These are phyloP conservation scores for western clawed frog (Xenopus tropicalis) DNA, from an alignment of 2,113 vertebrate species.

Conservation along the genomic window DNA sequence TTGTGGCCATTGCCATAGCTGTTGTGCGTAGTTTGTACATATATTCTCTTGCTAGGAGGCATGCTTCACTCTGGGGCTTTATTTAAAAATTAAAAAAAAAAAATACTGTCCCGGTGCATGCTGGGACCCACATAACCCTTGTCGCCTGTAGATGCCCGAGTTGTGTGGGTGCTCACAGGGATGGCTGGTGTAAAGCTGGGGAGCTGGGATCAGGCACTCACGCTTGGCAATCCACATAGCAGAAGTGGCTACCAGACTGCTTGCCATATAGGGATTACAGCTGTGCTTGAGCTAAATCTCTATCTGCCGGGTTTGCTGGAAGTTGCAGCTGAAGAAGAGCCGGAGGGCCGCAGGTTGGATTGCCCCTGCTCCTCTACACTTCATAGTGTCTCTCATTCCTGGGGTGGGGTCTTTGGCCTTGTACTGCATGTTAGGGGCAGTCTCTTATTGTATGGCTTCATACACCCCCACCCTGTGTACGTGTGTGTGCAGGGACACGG, in stretches of 20 bases:
- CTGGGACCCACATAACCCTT: background rate
- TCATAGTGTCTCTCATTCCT: background rate
- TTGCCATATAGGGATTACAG: too few species aligned
- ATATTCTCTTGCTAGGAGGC: too few species aligned
- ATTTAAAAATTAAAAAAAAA: too few species aligned
- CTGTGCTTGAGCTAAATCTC: too few species aligned
- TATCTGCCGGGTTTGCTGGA: too few species aligned
- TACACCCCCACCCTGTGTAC: background rate
- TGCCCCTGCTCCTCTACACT: background rate
- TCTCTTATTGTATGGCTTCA: background rate
- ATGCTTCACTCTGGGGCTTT: too few species aligned
- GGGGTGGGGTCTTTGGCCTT: constrained; percentile 6
- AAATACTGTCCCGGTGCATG: background rate
- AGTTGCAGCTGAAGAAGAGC: too few species aligned
- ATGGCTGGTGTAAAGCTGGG: background rate
- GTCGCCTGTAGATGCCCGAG: background rate
- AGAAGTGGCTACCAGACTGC: too few species aligned
- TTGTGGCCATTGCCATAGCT: too few species aligned
- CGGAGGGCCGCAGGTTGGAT: too few species aligned
- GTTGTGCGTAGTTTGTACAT: too few species aligned
- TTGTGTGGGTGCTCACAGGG: background rate
- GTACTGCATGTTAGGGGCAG: constrained; percentile 19
- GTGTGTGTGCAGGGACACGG: constrained; percentile 13
- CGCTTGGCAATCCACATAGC: background rate
- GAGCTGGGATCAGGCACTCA: background rate